Evolutionary conservation across 2,113 vertebrate species (phyloP).

Genomic region (Hippocampus mohnikei): DNA sequence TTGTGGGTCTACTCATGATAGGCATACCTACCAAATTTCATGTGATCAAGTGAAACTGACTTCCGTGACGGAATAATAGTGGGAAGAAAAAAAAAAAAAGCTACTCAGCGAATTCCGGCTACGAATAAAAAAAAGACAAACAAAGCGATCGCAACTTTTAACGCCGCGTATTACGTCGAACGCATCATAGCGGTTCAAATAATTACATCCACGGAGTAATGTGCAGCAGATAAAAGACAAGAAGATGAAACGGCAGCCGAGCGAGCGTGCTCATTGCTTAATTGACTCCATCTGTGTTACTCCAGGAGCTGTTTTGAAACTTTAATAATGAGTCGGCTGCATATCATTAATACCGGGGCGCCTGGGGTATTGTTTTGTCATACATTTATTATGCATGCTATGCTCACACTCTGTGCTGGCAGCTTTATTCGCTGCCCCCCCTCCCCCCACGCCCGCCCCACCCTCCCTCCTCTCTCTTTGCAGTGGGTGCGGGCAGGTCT

Average conservation of each 20-base stretch:
- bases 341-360: conserved; percentile 70
- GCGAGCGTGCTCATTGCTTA: conserved; percentile 72
- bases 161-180: conserved; percentile 62
- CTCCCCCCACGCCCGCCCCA: conserved; percentile 7
- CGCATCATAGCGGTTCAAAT: conserved; percentile 43
- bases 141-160: conserved; percentile 59
- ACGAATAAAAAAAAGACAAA: conserved; percentile 61
- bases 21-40: background rate
- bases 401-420: conserved; percentile 48
- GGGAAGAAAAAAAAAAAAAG: background rate
- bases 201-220: conserved; percentile 70
- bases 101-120: background rate
- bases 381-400: conserved; percentile 69
- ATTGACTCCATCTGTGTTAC: conserved; percentile 76
- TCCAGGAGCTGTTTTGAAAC: conserved; percentile 74
- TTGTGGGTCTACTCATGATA: background rate
- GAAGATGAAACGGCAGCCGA: conserved; percentile 68
- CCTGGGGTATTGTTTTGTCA: conserved; percentile 74
- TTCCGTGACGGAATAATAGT: background rate
- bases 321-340: conserved; percentile 74
- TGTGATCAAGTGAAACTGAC: background rate
- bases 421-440: conserved; percentile 43
- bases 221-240: conserved; percentile 68
- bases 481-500: conserved; percentile 32
- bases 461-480: background rate